These are phyloP conservation scores for Diogma glabrata DNA, from an alignment of 2,888 invertebrate genomes.

Conservation along the genomic window DNA sequence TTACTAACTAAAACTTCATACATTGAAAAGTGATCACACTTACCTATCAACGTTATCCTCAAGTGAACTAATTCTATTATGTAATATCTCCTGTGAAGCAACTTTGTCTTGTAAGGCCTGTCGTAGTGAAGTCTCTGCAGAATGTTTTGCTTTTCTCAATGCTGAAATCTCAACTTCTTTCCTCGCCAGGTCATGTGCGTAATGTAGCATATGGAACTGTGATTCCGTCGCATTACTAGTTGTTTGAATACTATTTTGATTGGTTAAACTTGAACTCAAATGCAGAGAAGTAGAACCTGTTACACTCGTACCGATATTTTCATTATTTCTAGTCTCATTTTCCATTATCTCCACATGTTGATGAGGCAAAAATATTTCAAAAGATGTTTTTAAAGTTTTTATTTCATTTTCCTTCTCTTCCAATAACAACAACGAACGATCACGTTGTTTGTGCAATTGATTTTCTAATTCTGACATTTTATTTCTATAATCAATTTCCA, in stretches of 20 bases:
- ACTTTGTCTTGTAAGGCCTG: conserved; percentile 46
- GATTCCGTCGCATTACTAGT: conserved; percentile 31
- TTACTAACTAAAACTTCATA: too few species aligned
- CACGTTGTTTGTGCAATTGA: conserved; percentile 65
- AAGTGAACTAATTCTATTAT: conserved; percentile 38
- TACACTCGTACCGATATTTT: background rate
- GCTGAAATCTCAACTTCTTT: conserved; percentile 66
- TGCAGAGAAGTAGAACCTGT: conserved; percentile 11
- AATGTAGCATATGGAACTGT: conserved; percentile 67
- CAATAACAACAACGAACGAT: conserved; percentile 61
- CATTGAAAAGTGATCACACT: too few species aligned
- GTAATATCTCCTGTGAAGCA: conserved; percentile 41
- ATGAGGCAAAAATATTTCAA: conserved; percentile 38
- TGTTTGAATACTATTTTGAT: conserved; percentile 18
- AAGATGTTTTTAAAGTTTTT: conserved; percentile 44
- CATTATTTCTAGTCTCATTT: background rate
- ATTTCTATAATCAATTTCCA: conserved; percentile 41
- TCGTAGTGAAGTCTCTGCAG: conserved; percentile 42
- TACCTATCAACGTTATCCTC: conserved; percentile 54
- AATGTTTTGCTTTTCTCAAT: conserved; percentile 58
- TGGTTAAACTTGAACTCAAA: conserved; percentile 16
- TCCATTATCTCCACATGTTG: too few species aligned
- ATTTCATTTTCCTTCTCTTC: conserved; percentile 72
- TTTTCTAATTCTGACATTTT: conserved; percentile 52
- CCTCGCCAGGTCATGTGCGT: conserved; percentile 69